A percentile compares a stretch with the other conserved stretches of the same genome.
These are phyloP conservation scores for Coenonympha glycerion DNA, from an alignment of 2,888 invertebrate species.

Conservation along the genomic window DNA sequence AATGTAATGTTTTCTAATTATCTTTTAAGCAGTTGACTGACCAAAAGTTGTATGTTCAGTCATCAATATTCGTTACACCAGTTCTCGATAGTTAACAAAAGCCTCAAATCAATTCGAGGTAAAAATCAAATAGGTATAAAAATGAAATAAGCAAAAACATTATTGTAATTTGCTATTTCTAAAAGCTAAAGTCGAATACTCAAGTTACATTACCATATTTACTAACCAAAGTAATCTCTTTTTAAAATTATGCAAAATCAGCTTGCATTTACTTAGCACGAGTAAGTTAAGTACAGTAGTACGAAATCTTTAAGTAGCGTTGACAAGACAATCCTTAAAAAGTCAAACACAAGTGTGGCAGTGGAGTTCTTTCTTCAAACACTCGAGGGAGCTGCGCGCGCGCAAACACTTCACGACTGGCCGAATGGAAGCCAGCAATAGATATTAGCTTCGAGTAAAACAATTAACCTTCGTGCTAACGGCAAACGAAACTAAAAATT, in stretches of 20 bases:
- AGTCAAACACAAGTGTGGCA: constrained; percentile 24
- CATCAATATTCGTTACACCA: no score
- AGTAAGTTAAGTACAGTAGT: constrained; percentile 13
- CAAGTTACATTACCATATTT: neutral
- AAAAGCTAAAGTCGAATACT: constrained; percentile 1
- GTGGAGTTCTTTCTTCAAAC: constrained; percentile 28
- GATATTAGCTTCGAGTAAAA: no score
- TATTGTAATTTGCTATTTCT: no score
- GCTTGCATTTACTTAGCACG: constrained; percentile 6
- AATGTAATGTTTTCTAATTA: no score
- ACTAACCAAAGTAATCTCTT: constrained; percentile 1
- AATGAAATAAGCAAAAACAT: neutral
- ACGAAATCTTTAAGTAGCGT: constrained; percentile 25
- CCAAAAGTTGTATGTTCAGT: no score
- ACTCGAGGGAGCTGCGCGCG: constrained; percentile 13
- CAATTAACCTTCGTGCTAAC: constrained; percentile 13
- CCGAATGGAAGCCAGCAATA: constrained; percentile 22
- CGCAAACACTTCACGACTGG: constrained; percentile 30
- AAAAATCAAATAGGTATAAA: neutral
- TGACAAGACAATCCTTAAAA: constrained; percentile 27
- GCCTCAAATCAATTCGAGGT: no score
- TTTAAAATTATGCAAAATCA: constrained; percentile 15
- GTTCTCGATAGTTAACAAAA: no score
- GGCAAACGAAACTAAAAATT: constrained; percentile 14
- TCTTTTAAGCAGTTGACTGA: no score